phyloP scores from a whole-genome alignment of 1,140 invertebrate species.

The Eubasilissa regina region DNA sequence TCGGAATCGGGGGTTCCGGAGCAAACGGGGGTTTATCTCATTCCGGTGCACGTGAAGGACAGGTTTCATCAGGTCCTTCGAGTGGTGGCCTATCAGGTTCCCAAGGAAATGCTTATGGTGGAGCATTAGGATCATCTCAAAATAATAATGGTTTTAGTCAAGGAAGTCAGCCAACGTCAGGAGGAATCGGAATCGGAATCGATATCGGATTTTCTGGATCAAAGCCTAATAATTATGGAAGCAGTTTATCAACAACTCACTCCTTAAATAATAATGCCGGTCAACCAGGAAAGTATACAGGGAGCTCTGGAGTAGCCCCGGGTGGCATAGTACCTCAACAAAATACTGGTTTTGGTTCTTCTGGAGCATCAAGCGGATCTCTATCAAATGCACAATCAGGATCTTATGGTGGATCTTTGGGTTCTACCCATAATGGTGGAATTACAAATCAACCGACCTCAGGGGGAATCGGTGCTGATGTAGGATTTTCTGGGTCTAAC shows the following conservation, averaged over 20 bases:
- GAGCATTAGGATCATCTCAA: background rate
- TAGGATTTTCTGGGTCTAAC: background rate
- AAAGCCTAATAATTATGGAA: no score
- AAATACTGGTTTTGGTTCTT: conserved; percentile 11
- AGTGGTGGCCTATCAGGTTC: background rate
- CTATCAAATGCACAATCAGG: conserved; percentile 1
- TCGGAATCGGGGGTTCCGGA: background rate
- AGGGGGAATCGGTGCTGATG: background rate
- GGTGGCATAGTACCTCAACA: background rate
- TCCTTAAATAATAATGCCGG: background rate
- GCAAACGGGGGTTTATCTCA: conserved; percentile 4
- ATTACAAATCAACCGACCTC: background rate
- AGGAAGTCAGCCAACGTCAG: background rate
- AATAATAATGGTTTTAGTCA: background rate
- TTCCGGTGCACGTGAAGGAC: background rate
- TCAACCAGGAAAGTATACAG: conserved; percentile 21
- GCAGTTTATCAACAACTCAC: no score
- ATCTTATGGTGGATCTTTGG: conserved; percentile 3
- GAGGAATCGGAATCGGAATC: background rate
- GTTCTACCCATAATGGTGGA: background rate
- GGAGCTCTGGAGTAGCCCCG: background rate
- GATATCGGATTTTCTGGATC: background rate
- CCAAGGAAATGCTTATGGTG: background rate
- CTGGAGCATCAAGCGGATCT: conserved; percentile 21
- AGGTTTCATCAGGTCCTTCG: background rate